These are phyloP conservation scores for Eumaeus atala DNA, from an alignment of 1,140 invertebrate species.

Conservation along the genomic window DNA sequence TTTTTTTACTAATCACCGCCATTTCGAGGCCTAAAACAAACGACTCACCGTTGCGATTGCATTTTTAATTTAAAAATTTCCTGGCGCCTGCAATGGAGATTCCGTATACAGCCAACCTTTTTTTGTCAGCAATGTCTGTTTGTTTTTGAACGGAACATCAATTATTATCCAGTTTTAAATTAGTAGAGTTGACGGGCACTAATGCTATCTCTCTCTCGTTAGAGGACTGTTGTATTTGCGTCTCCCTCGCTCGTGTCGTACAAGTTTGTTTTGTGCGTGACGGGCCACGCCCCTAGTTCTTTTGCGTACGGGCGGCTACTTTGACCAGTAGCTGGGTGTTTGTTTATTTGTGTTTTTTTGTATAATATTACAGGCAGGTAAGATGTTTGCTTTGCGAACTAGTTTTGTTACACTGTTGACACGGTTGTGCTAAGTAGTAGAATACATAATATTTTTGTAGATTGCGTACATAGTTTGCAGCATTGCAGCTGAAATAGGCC, in stretches of 20 bases:
- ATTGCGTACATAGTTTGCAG: too few species aligned
- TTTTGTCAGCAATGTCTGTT: conserved; percentile 67
- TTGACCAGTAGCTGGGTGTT: conserved; percentile 64
- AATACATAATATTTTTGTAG: too few species aligned
- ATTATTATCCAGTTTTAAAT: conserved; percentile 71
- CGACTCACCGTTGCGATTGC: conserved; percentile 38
- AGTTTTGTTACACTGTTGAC: neutral
- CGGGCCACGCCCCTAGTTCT: conserved; percentile 54
- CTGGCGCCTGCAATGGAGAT: conserved; percentile 54
- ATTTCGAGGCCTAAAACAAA: conserved; percentile 38
- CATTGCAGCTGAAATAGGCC: too few species aligned
- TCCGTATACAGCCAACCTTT: conserved; percentile 58
- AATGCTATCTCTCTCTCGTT: conserved; percentile 34
- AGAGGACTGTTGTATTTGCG: conserved; percentile 24
- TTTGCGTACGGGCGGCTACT: conserved; percentile 44
- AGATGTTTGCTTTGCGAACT: conserved; percentile 27
- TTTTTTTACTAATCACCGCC: conserved; percentile 43
- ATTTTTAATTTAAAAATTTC: conserved; percentile 53
- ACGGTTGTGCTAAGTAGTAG: neutral
- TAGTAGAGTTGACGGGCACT: conserved; percentile 48
- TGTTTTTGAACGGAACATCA: conserved; percentile 66
- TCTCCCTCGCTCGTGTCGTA: conserved; percentile 50
- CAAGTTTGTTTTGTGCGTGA: conserved; percentile 69
- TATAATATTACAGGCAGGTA: conserved; percentile 12
- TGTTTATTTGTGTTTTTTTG: conserved; percentile 56